Evolutionary conservation across 2,113 vertebrate genomes (phyloP).

Genomic region (Nycticebus coucang): DNA sequence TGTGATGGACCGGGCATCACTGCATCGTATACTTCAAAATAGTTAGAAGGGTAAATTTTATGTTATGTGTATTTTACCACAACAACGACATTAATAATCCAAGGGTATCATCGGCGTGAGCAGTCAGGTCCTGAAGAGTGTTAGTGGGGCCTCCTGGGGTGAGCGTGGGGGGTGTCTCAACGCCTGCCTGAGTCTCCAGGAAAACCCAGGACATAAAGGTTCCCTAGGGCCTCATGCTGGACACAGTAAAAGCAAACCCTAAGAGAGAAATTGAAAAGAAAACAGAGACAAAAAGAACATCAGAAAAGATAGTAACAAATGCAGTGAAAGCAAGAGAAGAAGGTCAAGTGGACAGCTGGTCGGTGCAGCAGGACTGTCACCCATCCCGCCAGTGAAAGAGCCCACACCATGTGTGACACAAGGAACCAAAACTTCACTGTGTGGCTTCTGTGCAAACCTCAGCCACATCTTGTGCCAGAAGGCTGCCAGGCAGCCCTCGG

Average conservation of each 20-base stretch:
- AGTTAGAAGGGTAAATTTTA: not conserved
- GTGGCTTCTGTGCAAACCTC: not conserved
- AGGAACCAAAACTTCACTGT: not conserved
- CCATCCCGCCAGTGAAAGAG: not conserved
- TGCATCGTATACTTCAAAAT: too few relatives aligned
- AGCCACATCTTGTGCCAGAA: too few relatives aligned
- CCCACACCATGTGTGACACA: rapidly evolving
- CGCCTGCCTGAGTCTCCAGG: not conserved
- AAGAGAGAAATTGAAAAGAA: not conserved
- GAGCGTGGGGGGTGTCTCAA: not conserved
- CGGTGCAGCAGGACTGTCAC: too few relatives aligned
- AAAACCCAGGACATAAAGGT: not conserved
- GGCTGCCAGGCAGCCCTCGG: not conserved
- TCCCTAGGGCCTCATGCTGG: not conserved
- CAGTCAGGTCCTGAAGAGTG: too few relatives aligned
- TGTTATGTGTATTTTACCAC: not conserved
- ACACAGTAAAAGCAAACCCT: not conserved
- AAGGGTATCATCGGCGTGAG: not conserved
- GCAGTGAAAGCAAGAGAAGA: not conserved
- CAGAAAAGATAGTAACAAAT: not conserved
- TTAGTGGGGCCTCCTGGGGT: not conserved
- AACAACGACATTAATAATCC: not conserved
- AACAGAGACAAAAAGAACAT: not conserved
- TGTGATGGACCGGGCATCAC: not conserved
- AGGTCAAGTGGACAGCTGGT: not conserved